phyloP scores from a whole-genome alignment of 2,888 invertebrate species.

The Trypoxylon attenuatum region DNA sequence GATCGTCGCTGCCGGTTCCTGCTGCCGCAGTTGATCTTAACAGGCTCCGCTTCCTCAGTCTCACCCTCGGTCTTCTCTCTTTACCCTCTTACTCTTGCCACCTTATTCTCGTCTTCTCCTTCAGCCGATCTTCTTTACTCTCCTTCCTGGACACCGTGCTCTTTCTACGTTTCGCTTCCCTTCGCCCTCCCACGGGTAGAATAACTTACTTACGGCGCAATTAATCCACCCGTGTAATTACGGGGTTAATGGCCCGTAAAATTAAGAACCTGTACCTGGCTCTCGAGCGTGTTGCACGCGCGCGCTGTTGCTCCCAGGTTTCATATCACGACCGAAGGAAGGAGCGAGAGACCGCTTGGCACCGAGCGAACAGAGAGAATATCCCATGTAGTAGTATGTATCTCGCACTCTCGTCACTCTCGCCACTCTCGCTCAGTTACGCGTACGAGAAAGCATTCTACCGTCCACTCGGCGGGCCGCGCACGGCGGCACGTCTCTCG shows the following conservation, averaged over 20 bases:
- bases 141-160: constrained; percentile 24
- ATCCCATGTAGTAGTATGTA: too few species aligned
- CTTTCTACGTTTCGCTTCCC: too few species aligned
- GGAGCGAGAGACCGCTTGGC: too few species aligned
- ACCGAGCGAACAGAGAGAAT: too few species aligned
- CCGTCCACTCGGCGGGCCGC: constrained; percentile 7
- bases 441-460: background rate
- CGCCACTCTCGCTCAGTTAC: constrained; percentile 13
- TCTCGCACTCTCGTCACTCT: constrained; percentile 1
- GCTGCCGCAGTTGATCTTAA: constrained; percentile 47
- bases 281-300: constrained; percentile 51
- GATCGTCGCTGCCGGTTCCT: constrained; percentile 39
- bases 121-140: constrained; percentile 2
- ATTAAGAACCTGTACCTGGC: constrained; percentile 64
- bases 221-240: constrained; percentile 69
- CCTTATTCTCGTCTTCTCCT: background rate
- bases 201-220: constrained; percentile 68
- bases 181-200: too few species aligned
- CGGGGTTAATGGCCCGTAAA: constrained; percentile 67
- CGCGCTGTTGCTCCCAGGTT: background rate
- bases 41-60: constrained; percentile 39
- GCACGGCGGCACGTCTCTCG: constrained; percentile 23
- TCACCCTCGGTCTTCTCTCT: constrained; percentile 7
- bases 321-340: too few species aligned
- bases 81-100: background rate